These are phyloP conservation scores for Apamea sordens DNA, from an alignment of 2,888 invertebrate genomes.

Conservation along the genomic window DNA sequence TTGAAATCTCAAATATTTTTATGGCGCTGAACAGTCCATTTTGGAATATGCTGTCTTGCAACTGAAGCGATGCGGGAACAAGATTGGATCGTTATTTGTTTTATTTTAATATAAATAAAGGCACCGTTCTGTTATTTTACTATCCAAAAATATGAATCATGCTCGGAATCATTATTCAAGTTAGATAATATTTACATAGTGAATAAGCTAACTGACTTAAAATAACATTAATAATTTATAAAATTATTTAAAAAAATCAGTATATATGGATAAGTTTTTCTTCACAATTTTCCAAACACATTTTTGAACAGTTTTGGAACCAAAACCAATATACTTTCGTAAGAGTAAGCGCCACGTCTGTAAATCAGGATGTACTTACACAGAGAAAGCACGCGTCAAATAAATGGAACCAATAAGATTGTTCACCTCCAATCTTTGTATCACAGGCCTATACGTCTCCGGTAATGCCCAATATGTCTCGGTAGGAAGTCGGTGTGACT, in stretches of 20 bases:
- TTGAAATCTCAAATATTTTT: conserved; percentile 32
- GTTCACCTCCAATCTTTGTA: conserved; percentile 65
- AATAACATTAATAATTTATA: neutral
- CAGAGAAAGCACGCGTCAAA: conserved; percentile 43
- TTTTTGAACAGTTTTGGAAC: neutral
- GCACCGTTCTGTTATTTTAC: neutral
- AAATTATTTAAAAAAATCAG: neutral
- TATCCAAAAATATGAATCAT: neutral
- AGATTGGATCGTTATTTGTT: neutral
- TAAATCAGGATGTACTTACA: conserved; percentile 10
- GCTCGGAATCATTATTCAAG: neutral
- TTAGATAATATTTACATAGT: neutral
- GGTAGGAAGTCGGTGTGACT: conserved; percentile 46
- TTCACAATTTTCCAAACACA: too few species aligned
- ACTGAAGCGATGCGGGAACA: neutral
- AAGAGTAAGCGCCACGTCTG: neutral
- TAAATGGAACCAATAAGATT: conserved; percentile 59
- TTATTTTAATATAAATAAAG: neutral
- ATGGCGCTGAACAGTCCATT: neutral
- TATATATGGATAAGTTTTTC: neutral
- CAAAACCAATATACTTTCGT: conserved; percentile 4
- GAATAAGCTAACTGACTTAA: too few species aligned
- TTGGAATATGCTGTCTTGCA: conserved; percentile 16
- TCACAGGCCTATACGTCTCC: conserved; percentile 58
- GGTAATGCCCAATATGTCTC: conserved; percentile 62